Base-by-base conservation (phyloP, 2,797 vertebrate genomes). In the Pseudochaenichthys georgianus region DNA sequence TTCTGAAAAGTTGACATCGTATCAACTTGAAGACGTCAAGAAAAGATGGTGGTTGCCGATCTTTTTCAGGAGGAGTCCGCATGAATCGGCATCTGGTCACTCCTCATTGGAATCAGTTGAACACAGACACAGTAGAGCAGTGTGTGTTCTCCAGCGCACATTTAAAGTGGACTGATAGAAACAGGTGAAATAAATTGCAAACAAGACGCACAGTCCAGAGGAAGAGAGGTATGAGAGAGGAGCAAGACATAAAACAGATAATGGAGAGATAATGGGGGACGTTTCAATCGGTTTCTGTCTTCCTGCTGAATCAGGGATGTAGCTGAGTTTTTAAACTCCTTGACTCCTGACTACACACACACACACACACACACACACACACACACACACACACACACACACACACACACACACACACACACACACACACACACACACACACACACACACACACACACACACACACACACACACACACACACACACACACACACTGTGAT, bases 301-400 rank as follows among this genome's bases (percentile, higher is more conserved):
- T 77, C 81, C 58, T 85, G 81, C 85, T 84, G 85, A 89, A 66
- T 89, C 83, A 87, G 83, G 54, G 54, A 84, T 66, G 71, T 23
- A 51, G 43, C 46, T 23, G 68, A 77, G 61, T 75, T 79, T 81
- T 48, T 60, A 79, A 84, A 83, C 82, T 80, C 60, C 75, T 81
- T 62, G 75, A 70, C 73, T 78, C 41, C 16, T 82, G 70, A 50
- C 23, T 4, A 41, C 51, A 53, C 75, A 54, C 75, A 16, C 64
- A 45, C 46, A 41, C 61, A 67, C 54, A 41, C 69, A 58, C 3
- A 34, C 21, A 7, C 21, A 28, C 52, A 45, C 41, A 41, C 61
- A 67, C 54, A 41, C 69, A 2, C 21, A 21, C 57, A 53, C 75
- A 54, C 75, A 16, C 60, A 38, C 45, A 41, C 60, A 67, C 54